These are phyloP conservation scores for Leptarthrus brevirostris DNA, from an alignment of 2,888 invertebrate species.

Conservation along the genomic window DNA sequence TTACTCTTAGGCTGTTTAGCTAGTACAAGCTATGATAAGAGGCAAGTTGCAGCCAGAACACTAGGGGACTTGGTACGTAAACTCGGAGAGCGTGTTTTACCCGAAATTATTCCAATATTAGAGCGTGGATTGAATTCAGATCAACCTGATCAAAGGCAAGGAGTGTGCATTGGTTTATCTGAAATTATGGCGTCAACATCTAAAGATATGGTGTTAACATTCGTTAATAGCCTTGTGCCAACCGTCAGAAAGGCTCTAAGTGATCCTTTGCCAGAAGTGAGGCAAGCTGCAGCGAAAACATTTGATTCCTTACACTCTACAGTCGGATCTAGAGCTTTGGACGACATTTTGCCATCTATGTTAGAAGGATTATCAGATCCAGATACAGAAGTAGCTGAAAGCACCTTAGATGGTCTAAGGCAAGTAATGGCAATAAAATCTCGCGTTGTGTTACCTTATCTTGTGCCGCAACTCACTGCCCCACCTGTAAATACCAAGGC, in stretches of 20 bases:
- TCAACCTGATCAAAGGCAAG: conserved; percentile 94
- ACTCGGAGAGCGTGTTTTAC: conserved; percentile 95
- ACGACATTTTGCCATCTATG: conserved; percentile 95
- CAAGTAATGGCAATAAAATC: conserved; percentile 98
- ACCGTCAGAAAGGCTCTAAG: conserved; percentile 95
- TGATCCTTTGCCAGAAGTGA: conserved; percentile 92
- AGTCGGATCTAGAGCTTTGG: conserved; percentile 92
- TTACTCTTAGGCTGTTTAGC: conserved; percentile 93
- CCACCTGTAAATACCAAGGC: conserved; percentile 93
- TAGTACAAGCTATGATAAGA: conserved; percentile 94
- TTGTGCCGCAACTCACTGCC: conserved; percentile 93
- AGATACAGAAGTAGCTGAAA: conserved; percentile 83
- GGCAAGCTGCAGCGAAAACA: conserved; percentile 95
- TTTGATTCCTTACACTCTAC: conserved; percentile 96
- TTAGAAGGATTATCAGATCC: conserved; percentile 80
- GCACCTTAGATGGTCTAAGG: conserved; percentile 92
- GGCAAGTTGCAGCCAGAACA: conserved; percentile 96
- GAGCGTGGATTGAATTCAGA: conserved; percentile 93
- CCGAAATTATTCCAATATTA: conserved; percentile 97
- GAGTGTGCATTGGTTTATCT: conserved; percentile 97
- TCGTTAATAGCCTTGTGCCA: conserved; percentile 88
- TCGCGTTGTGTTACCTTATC: conserved; percentile 92
- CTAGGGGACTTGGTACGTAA: conserved; percentile 97
- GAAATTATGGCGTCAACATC: conserved; percentile 98
- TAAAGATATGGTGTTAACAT: conserved; percentile 91